Evolutionary conservation across 2,888 invertebrate genomes (phyloP).

Genomic region (Octonoba sinensis): DNA sequence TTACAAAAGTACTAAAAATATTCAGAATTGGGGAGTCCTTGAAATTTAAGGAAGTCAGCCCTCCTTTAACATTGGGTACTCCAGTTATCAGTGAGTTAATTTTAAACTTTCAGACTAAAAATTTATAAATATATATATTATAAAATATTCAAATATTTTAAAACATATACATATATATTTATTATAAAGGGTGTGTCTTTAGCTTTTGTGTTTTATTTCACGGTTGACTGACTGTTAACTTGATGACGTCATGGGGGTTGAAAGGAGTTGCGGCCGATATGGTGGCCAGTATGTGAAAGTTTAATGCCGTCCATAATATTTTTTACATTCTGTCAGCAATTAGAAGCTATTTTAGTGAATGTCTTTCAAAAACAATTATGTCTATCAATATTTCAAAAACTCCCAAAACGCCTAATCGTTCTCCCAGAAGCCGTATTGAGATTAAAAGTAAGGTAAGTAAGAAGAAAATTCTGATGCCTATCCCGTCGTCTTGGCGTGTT

Average conservation of each 20-base stretch:
- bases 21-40: too few species aligned
- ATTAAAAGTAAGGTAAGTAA: slow-evolving; percentile 58
- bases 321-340: background rate
- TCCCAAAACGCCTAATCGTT: slow-evolving; percentile 21
- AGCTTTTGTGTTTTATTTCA: slow-evolving; percentile 10
- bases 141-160: too few species aligned
- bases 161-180: too few species aligned
- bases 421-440: slow-evolving; percentile 29
- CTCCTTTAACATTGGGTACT: too few species aligned
- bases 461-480: background rate
- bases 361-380: slow-evolving; percentile 1
- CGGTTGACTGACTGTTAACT: slow-evolving; percentile 57
- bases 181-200: too few species aligned
- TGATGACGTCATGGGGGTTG: slow-evolving; percentile 57
- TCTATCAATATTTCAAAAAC: slow-evolving; percentile 21
- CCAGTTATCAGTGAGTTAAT: too few species aligned
- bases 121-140: too few species aligned
- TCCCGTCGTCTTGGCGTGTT: too few species aligned
- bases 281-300: slow-evolving; percentile 17
- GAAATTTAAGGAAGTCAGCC: too few species aligned
- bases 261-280: slow-evolving; percentile 55
- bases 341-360: background rate
- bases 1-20: too few species aligned
- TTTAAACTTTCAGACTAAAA: too few species aligned
- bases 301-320: slow-evolving; percentile 11